Conservation (phyloP, 2,113 vertebrate species). For the Malurus melanocephalus region DNA sequence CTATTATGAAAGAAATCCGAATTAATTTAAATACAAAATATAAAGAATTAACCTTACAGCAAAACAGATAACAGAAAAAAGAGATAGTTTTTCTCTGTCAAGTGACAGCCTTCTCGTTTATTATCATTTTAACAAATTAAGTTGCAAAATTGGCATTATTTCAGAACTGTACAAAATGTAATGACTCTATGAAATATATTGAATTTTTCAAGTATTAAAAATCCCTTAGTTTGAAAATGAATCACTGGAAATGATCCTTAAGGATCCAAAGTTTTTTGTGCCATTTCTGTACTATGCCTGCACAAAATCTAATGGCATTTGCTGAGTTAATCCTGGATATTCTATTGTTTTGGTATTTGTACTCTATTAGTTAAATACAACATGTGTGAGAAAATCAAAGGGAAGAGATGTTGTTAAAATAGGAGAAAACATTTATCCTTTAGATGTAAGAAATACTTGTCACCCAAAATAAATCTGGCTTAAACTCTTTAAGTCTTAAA, state of each 20-base stretch:
- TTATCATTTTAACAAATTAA: conserved; percentile 55
- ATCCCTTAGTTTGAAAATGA: conserved; percentile 49
- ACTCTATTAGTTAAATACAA: conserved; percentile 59
- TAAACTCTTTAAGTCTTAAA: conserved; percentile 58
- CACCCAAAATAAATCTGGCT: conserved; percentile 42
- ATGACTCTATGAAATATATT: conserved; percentile 56
- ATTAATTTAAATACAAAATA: conserved; percentile 74
- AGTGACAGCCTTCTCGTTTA: conserved; percentile 43
- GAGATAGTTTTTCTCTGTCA: conserved; percentile 39
- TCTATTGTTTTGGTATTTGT: conserved; percentile 60
- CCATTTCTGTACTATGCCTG: conserved; percentile 21
- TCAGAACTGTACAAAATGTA: conserved; percentile 52
- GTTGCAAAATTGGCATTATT: conserved; percentile 61
- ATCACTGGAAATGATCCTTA: conserved; percentile 46
- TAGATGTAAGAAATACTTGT: conserved; percentile 2
- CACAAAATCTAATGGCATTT: conserved; percentile 54
- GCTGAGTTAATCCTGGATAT: conserved; percentile 63
- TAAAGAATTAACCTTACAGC: conserved; percentile 70
- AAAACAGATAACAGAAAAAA: conserved; percentile 70
- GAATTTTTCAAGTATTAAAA: conserved; percentile 54
- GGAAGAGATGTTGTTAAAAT: conserved; percentile 40
- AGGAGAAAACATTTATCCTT: conserved; percentile 53
- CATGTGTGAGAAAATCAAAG: conserved; percentile 55
- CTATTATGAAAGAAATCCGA: conserved; percentile 63
- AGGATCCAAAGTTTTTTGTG: conserved; percentile 43